A percentile compares a stretch with the other conserved stretches of the same genome.
Conservation (phyloP, 2,113 vertebrate genomes). For the Zosterops borbonicus region DNA sequence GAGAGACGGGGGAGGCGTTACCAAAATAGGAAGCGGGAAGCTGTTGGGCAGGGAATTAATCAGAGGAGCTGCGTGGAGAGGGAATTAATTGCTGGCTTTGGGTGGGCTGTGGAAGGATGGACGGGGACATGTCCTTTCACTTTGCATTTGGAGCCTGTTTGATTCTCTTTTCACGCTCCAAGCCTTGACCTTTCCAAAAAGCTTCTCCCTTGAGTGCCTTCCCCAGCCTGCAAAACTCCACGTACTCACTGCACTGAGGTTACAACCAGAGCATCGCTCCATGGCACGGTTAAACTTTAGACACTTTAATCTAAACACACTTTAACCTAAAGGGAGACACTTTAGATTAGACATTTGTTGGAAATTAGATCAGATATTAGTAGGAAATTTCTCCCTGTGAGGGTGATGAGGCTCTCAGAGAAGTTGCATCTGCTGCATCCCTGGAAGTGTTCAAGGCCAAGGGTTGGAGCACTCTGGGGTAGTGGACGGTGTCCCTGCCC, state of each 20-base stretch:
- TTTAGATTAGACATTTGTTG: neutral
- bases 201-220: neutral
- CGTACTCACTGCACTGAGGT: fast-evolving
- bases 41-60: slow-evolving; percentile 25
- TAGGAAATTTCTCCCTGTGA: neutral
- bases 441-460: neutral
- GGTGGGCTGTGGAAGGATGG: neutral
- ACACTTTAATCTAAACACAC: neutral
- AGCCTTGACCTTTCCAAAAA: neutral
- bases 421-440: neutral
- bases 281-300: neutral
- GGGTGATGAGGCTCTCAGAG: neutral
- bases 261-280: neutral
- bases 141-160: neutral
- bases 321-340: too few species aligned
- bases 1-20: neutral
- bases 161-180: neutral
- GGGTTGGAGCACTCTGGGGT: neutral
- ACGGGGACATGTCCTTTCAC: neutral
- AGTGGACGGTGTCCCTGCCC: neutral
- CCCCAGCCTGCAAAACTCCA: neutral
- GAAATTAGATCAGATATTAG: neutral
- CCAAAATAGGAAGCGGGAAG: slow-evolving; percentile 37
- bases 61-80: neutral
- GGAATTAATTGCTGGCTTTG: neutral